phyloP scores from a whole-genome alignment of 2,888 invertebrate genomes.

The Eupsilia transversa region DNA sequence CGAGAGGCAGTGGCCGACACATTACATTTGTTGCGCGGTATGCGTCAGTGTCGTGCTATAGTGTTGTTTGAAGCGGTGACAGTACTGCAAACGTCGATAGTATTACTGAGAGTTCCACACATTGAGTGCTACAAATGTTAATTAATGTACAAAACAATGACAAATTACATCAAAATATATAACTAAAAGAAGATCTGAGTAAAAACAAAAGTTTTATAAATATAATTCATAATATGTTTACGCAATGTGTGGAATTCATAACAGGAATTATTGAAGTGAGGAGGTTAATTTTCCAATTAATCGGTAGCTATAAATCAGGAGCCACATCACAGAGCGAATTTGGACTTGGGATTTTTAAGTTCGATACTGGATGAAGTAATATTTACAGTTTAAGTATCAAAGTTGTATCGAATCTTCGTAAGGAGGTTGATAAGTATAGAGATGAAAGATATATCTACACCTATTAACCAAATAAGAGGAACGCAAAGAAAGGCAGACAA shows the following conservation, averaged over 20 bases:
- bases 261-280: background rate
- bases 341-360: background rate
- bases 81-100: background rate
- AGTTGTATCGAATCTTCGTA: background rate
- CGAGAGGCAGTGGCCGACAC: background rate
- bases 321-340: background rate
- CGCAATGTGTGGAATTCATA: constrained; percentile 28
- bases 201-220: constrained; percentile 13
- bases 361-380: background rate
- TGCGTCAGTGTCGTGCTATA: background rate
- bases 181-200: constrained; percentile 12
- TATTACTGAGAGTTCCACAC: constrained; percentile 30
- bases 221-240: background rate
- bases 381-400: background rate
- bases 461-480: constrained; percentile 7
- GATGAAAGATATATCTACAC: background rate
- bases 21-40: constrained; percentile 6
- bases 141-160: constrained; percentile 5
- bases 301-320: background rate
- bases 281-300: background rate
- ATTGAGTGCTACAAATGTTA: constrained; percentile 1
- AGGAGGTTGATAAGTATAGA: background rate
- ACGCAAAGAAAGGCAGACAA: constrained; percentile 9
- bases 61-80: constrained; percentile 4
- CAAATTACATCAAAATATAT: background rate